Evolutionary conservation across 2,888 invertebrate species (phyloP), one percentile per base, ranked within the genome.

Genomic region (Acronicta psi): DNA sequence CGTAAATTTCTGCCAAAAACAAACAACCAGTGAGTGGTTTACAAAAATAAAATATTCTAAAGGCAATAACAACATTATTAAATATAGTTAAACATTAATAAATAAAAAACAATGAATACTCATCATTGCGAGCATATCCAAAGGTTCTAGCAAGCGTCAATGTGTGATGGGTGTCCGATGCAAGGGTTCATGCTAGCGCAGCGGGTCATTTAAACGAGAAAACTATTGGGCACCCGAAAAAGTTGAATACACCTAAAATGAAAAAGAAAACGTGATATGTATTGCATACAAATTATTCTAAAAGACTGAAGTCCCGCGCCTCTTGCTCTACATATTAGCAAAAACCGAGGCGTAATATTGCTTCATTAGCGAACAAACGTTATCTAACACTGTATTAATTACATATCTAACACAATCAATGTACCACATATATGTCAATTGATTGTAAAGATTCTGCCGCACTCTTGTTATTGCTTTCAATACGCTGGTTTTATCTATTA

Each of bases 161-260:
- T 66, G 84, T 85, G 86, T 81, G 85, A 83, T 80, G 79, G 84
- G 75, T 60, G 85, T 89, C 91, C 92, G 83, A 77, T 78, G 87
- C 81, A 84, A 86, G 80, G 80, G 77, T 75, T 86, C 93, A 92
- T 92, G 92, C 85, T 82, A 84, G 79, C 89, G 87, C 87, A 87
- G 82, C 82, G 84, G 83, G 87, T 94, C 94, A 94, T 93, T 94
- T 94, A 90, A 94, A 93, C 82, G 94, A 94, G 94, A 94, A 94
- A 89, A 90, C 93, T 87, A 94, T 93, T 87, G 94, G 94, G 92
- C 94, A 94, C 85, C 94, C 94, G 87, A 94, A 94, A 93, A 94
- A 94, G 90, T 91, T 94, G 94, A 94, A 94, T 87, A 94, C 94
- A 94, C 94, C 94, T 94, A 93, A 94, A 94, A 93, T 91, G 91